A percentile compares a stretch with the other conserved stretches of the same genome.
Conservation (phyloP, 2,888 invertebrate species). For the Hesperia comma region DNA sequence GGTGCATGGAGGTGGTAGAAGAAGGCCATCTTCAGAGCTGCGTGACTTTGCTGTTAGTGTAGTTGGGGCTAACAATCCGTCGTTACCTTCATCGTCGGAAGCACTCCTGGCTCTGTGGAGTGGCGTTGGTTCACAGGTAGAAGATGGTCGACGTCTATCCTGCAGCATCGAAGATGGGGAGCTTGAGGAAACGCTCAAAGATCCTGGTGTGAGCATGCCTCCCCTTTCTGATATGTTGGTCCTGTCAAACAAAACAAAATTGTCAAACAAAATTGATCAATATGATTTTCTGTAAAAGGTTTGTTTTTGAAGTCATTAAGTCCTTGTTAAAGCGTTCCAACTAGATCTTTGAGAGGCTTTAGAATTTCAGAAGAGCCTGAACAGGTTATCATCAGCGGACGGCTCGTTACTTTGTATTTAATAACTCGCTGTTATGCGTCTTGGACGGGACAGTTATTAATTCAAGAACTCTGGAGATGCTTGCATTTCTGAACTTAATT, state of each 20-base stretch:
- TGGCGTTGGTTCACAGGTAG: slow-evolving; percentile 65
- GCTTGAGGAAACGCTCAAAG: slow-evolving; percentile 75
- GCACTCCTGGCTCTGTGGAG: slow-evolving; percentile 73
- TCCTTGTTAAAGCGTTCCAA: not conserved
- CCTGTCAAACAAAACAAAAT: slow-evolving; percentile 58
- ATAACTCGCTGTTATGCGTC: not conserved
- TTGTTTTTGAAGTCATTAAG: not conserved
- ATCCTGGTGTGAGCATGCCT: slow-evolving; percentile 76
- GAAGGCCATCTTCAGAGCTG: slow-evolving; percentile 78
- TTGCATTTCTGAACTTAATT: slow-evolving; percentile 2
- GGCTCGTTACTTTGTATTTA: slow-evolving; percentile 13
- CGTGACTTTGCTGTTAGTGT: slow-evolving; percentile 71
- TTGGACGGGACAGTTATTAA: slow-evolving; percentile 5
- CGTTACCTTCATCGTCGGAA: slow-evolving; percentile 73
- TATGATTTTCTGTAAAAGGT: not conserved
- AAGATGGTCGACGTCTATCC: slow-evolving; percentile 70
- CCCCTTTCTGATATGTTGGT: slow-evolving; percentile 73
- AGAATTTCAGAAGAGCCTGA: not conserved
- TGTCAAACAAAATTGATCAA: slow-evolving; percentile 48
- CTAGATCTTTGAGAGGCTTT: not conserved
- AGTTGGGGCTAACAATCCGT: slow-evolving; percentile 69
- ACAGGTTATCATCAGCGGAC: not conserved
- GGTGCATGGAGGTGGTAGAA: slow-evolving; percentile 90
- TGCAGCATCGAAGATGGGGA: slow-evolving; percentile 79
- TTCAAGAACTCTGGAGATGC: slow-evolving; percentile 2